Conservation (phyloP, 2,797 vertebrate genomes). For the Antrozous pallidus region DNA sequence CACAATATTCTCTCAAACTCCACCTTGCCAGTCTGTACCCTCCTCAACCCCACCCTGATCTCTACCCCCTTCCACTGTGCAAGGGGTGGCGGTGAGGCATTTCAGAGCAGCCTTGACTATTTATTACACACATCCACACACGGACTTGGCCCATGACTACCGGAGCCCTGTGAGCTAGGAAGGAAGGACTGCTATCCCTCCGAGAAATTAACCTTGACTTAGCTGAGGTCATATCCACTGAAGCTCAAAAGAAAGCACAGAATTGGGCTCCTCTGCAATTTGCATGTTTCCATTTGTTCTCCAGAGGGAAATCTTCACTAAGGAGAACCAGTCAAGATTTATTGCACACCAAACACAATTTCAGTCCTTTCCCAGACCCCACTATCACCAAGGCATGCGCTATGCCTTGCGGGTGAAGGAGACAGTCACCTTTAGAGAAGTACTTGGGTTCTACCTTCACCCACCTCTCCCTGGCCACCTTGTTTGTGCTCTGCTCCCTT, state of each 20-base stretch:
- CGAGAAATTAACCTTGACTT: not conserved
- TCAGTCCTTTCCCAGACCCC: not conserved
- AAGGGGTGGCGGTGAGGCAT: accelerated
- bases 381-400: accelerated
- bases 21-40: not conserved
- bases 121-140: not conserved
- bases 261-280: not conserved
- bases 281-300: accelerated
- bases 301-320: not conserved
- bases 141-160: no score
- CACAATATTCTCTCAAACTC: not conserved
- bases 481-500: no score
- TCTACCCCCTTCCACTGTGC: not conserved
- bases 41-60: not conserved
- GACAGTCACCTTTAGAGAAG: no score
- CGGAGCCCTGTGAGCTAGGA: not conserved
- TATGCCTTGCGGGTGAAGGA: accelerated
- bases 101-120: not conserved
- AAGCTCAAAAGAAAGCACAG: not conserved
- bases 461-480: not conserved
- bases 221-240: not conserved
- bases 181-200: not conserved
- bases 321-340: not conserved
- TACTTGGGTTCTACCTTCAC: not conserved
- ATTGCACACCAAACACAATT: not conserved